Conservation (phyloP, 2,113 vertebrate genomes). For the Nestor notabilis region DNA sequence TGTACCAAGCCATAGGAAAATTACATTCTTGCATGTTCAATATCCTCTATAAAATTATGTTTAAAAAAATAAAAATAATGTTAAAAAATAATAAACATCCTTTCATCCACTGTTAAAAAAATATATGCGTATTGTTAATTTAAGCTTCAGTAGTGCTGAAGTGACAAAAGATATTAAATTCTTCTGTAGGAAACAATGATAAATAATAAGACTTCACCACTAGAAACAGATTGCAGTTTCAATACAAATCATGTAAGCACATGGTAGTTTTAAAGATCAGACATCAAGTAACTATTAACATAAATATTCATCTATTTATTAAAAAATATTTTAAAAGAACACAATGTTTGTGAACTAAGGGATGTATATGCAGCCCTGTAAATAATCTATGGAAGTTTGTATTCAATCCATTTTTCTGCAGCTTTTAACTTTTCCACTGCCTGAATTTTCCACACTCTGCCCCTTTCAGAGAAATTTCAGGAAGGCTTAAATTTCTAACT, state of each 20-base stretch:
- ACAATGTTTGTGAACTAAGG: background rate
- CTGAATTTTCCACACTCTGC: background rate
- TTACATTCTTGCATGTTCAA: background rate
- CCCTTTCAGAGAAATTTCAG: background rate
- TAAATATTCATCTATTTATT: background rate
- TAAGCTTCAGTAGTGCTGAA: background rate
- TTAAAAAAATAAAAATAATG: background rate
- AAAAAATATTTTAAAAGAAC: background rate
- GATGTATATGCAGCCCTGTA: background rate
- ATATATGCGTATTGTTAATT: background rate
- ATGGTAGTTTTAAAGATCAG: background rate
- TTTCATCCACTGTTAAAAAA: background rate
- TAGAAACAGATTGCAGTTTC: background rate
- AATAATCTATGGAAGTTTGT: background rate
- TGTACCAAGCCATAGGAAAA: background rate
- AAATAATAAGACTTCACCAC: background rate
- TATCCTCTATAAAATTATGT: background rate
- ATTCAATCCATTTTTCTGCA: background rate
- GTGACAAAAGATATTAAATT: background rate
- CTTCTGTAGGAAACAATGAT: background rate
- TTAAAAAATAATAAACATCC: background rate
- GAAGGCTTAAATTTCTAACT: background rate
- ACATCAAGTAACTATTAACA: background rate
- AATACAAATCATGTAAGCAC: background rate
- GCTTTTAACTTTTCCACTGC: background rate